Evolutionary conservation across 2,113 vertebrate genomes (phyloP).

Genomic region (Talpa occidentalis): DNA sequence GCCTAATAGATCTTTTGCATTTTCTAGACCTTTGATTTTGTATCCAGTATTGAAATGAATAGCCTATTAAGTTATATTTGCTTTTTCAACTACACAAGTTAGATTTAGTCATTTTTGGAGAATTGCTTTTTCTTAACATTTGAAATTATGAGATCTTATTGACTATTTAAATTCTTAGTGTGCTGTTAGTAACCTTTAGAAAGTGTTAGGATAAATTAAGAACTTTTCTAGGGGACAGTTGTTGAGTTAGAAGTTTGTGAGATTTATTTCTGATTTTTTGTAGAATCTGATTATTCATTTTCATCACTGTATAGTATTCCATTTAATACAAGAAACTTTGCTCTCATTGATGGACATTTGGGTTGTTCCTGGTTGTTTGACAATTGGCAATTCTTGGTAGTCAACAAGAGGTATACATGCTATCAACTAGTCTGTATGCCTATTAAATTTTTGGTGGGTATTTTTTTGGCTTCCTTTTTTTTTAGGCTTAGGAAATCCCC

Average conservation of each 20-base stretch:
- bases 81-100: background rate
- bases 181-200: background rate
- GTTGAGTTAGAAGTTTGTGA: background rate
- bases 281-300: background rate
- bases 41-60: background rate
- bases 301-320: background rate
- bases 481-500: background rate
- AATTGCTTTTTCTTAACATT: background rate
- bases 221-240: background rate
- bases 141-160: background rate
- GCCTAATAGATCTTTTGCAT: background rate
- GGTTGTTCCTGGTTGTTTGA: background rate
- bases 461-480: background rate
- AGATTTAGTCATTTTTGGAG: background rate
- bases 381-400: background rate
- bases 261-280: constrained; percentile 10
- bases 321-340: background rate
- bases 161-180: background rate
- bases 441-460: background rate
- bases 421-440: background rate
- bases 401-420: background rate
- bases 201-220: background rate
- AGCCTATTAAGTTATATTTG: background rate
- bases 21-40: background rate
- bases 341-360: background rate